Evolutionary conservation across 2,797 vertebrate genomes (phyloP).

Genomic region (Periophthalmus magnuspinnatus): DNA sequence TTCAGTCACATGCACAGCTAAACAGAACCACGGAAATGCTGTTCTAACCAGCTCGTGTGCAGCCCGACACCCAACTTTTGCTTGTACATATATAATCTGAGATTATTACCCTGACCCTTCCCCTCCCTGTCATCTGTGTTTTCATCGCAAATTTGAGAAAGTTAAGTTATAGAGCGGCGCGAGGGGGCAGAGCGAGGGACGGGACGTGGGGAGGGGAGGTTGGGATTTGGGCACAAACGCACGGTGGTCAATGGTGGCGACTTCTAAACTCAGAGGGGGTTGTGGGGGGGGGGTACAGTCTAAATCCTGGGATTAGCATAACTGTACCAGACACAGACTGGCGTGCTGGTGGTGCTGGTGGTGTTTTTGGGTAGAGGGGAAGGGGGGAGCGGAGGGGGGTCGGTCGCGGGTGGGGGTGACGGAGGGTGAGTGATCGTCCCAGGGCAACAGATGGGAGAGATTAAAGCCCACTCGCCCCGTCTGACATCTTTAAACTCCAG

Average conservation of each 20-base stretch:
- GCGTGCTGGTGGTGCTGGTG: slow-evolving; percentile 40
- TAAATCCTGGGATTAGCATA: slow-evolving; percentile 71
- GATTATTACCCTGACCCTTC: slow-evolving; percentile 39
- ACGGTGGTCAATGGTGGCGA: slow-evolving; percentile 53
- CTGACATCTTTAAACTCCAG: slow-evolving; percentile 57
- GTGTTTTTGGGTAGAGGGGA: slow-evolving; percentile 18
- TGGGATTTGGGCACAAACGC: slow-evolving; percentile 37
- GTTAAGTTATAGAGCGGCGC: slow-evolving; percentile 39
- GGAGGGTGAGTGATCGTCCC: slow-evolving; percentile 27
- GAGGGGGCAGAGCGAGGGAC: background rate
- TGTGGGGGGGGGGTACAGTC: too few species aligned
- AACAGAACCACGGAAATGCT: background rate
- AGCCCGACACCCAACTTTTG: slow-evolving; percentile 40
- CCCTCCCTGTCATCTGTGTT: slow-evolving; percentile 49
- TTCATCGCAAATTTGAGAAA: slow-evolving; percentile 64
- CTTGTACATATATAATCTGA: slow-evolving; percentile 59
- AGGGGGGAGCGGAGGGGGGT: background rate
- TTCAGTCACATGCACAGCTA: too few species aligned
- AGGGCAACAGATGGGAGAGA: slow-evolving; percentile 73
- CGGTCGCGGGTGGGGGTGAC: background rate
- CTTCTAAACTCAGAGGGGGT: slow-evolving; percentile 50
- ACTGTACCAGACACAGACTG: slow-evolving; percentile 70
- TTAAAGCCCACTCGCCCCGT: slow-evolving; percentile 48
- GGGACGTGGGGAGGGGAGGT: background rate
- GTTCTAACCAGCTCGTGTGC: slow-evolving; percentile 25